phyloP scores from a whole-genome alignment of 2,797 vertebrate species.

The Delichon dasypus region DNA sequence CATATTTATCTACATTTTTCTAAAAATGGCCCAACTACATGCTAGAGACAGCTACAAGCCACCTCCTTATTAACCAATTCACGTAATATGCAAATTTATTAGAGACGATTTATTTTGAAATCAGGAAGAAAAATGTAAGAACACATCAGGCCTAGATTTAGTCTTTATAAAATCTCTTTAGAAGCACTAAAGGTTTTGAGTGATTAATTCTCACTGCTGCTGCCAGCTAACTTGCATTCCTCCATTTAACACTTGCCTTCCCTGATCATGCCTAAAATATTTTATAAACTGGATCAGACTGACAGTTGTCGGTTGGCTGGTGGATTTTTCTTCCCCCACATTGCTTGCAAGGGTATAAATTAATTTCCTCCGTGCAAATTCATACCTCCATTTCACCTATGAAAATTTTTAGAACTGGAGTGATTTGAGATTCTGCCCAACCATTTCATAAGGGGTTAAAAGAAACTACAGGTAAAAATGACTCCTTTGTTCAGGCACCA shows the following conservation, averaged over 20 bases:
- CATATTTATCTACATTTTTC: not conserved
- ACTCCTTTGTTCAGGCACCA: not conserved
- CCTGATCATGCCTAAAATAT: not conserved
- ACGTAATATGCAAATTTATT: not conserved
- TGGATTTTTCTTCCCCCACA: accelerated
- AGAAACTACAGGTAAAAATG: not conserved
- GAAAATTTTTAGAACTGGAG: not conserved
- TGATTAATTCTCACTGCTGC: not conserved
- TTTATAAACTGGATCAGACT: not conserved
- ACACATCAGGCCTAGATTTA: not conserved
- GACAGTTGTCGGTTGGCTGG: not conserved
- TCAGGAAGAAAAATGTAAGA: not conserved
- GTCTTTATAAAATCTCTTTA: not conserved
- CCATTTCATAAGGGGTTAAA: not conserved
- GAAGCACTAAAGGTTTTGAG: not conserved
- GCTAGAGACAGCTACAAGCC: not conserved
- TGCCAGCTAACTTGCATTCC: not conserved
- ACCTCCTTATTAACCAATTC: not conserved
- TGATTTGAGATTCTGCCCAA: not conserved
- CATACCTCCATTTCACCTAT: not conserved
- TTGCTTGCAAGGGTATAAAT: not conserved
- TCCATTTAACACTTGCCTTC: not conserved
- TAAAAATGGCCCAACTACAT: not conserved
- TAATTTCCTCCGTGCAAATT: not conserved
- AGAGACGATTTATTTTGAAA: not conserved